These are phyloP conservation scores for Trematocara caparti DNA, from an alignment of 2,797 vertebrate species.

Conservation along the genomic window DNA sequence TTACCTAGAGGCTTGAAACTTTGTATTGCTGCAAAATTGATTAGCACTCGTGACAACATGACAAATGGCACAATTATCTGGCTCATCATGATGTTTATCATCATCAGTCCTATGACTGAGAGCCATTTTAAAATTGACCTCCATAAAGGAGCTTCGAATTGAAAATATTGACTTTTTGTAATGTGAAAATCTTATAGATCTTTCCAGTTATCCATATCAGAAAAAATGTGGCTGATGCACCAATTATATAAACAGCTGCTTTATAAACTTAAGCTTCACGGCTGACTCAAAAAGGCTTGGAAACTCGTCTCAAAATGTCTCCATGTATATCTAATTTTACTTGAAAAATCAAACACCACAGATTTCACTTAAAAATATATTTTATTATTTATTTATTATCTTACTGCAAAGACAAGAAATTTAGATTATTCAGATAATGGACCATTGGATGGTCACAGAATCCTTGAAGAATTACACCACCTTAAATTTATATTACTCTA, in stretches of 20 bases:
- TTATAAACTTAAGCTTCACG: neutral
- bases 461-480: neutral
- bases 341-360: neutral
- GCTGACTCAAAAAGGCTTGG: neutral
- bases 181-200: slow-evolving; percentile 16
- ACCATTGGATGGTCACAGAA: neutral
- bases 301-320: neutral
- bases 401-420: neutral
- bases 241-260: neutral
- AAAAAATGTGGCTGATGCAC: neutral
- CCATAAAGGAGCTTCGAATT: slow-evolving; percentile 28
- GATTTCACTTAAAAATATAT: neutral
- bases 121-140: slow-evolving; percentile 24
- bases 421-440: neutral
- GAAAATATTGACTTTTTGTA: slow-evolving; percentile 42
- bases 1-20: slow-evolving; percentile 42
- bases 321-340: neutral
- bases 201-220: neutral
- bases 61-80: slow-evolving; percentile 62
- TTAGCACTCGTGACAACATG: slow-evolving; percentile 46
- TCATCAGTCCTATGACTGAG: slow-evolving; percentile 23
- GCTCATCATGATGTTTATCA: slow-evolving; percentile 52
- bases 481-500: neutral
- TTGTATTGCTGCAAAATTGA: slow-evolving; percentile 41
- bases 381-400: slow-evolving; percentile 19